A percentile compares a stretch with the other conserved stretches of the same genome.
phyloP scores from a whole-genome alignment of 2,797 vertebrate species.

The Manis crassicaudata region DNA sequence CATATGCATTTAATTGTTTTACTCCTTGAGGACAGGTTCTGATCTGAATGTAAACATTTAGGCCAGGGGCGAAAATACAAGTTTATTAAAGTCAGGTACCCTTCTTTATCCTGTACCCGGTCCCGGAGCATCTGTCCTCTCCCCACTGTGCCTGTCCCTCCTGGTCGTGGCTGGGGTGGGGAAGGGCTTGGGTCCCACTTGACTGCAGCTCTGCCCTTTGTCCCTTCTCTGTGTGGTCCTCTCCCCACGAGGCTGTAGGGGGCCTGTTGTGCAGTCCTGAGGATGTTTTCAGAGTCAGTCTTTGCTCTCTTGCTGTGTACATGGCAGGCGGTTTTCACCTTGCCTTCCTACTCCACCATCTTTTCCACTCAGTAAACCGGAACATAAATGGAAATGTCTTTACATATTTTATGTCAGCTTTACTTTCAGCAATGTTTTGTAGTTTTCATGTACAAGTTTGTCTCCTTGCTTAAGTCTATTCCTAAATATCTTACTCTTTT shows the following conservation, averaged over 20 bases:
- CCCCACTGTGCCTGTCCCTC: too few relatives aligned
- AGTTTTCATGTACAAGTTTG: neutral
- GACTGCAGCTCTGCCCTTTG: too few relatives aligned
- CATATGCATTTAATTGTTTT: neutral
- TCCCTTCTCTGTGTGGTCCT: too few relatives aligned
- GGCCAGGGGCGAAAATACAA: neutral
- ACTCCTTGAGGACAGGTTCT: conserved; percentile 13
- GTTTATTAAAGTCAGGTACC: neutral
- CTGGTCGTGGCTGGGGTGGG: too few relatives aligned
- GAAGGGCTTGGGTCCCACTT: too few relatives aligned
- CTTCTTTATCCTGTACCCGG: neutral
- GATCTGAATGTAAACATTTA: conserved; percentile 7
- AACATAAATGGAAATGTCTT: neutral
- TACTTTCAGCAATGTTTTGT: neutral
- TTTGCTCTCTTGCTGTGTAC: too few relatives aligned
- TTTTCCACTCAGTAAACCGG: neutral
- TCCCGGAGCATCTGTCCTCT: too few relatives aligned
- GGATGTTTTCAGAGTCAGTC: too few relatives aligned
- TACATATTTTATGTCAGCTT: neutral
- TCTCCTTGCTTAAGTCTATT: conserved; percentile 27
- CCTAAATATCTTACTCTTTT: conserved; percentile 12
- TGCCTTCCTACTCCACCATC: too few relatives aligned
- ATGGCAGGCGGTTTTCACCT: too few relatives aligned
- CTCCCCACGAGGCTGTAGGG: too few relatives aligned
- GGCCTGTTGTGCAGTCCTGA: too few relatives aligned